phyloP scores from a whole-genome alignment of 1,140 invertebrate species.

The Scaptomyza montana region DNA sequence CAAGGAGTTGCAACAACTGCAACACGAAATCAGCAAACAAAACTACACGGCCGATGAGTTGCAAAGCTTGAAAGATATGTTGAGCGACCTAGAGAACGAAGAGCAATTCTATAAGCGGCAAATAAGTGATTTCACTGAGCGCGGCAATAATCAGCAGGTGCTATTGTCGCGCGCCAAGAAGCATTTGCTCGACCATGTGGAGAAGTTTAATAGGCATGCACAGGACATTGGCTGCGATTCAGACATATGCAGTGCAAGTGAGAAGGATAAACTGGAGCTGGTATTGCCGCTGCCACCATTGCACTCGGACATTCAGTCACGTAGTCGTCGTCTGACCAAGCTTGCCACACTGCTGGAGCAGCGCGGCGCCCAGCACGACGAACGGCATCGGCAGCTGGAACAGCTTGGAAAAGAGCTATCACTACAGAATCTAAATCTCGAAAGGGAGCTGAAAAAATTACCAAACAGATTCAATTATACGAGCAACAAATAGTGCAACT shows the following conservation, averaged over 20 bases:
- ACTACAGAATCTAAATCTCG: constrained; percentile 12
- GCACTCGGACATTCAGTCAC: constrained; percentile 19
- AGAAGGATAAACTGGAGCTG: constrained; percentile 31
- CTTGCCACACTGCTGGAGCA: constrained; percentile 29
- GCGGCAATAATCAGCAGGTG: constrained; percentile 66
- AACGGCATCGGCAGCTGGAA: constrained; percentile 36
- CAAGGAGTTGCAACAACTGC: constrained; percentile 19
- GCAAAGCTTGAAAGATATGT: constrained; percentile 22
- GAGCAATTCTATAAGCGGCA: constrained; percentile 51
- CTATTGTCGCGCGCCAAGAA: constrained; percentile 62
- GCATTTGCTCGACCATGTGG: constrained; percentile 58
- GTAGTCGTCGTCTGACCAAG: constrained; percentile 20
- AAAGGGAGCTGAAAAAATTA: constrained; percentile 12
- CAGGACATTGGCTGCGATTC: constrained; percentile 43
- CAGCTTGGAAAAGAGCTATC: constrained; percentile 16
- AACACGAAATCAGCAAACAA: constrained; percentile 34
- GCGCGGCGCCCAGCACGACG: constrained; percentile 11
- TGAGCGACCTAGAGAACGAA: constrained; percentile 36
- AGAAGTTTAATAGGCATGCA: constrained; percentile 57
- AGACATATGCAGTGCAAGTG: constrained; percentile 27
- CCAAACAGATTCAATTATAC: not conserved
- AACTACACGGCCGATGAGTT: constrained; percentile 37
- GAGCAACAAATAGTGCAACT: constrained; percentile 36
- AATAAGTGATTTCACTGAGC: constrained; percentile 40
- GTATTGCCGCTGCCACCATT: constrained; percentile 51